Percentiles rank a stretch among this genome's conserved stretches.
phyloP scores from a whole-genome alignment of 2,113 vertebrate genomes.

The Callopanchax toddi region DNA sequence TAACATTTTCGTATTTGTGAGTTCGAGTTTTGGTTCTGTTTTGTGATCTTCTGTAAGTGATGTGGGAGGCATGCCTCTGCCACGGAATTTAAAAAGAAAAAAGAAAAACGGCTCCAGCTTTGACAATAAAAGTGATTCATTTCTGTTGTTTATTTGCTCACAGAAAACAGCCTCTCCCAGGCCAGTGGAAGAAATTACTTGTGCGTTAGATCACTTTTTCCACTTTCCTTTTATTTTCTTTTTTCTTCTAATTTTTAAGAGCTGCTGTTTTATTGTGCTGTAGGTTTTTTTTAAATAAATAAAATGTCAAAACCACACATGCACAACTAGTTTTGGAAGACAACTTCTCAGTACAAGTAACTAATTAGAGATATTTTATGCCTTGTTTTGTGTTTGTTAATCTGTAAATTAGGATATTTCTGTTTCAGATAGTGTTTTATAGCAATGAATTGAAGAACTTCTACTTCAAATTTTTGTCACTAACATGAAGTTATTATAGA shows the following conservation, averaged over 20 bases:
- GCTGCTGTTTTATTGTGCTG: neutral
- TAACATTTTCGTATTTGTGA: conserved; percentile 15
- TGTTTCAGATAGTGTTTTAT: no score
- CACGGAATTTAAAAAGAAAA: neutral
- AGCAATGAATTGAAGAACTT: no score
- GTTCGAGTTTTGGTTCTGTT: neutral
- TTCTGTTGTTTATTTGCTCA: conserved; percentile 37
- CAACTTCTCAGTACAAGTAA: neutral
- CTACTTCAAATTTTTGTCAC: no score
- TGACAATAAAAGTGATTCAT: conserved; percentile 16
- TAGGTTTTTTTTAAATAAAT: neutral
- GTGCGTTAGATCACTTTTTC: conserved; percentile 19
- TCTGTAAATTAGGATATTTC: no score
- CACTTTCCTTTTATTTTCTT: neutral
- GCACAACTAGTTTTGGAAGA: conserved; percentile 8
- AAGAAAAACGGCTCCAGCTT: conserved; percentile 7
- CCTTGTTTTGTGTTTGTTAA: neutral
- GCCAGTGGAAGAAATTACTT: conserved; percentile 9
- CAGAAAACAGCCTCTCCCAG: conserved; percentile 22
- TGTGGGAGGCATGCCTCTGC: neutral
- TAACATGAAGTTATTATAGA: no score
- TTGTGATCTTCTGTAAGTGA: conserved; percentile 14
- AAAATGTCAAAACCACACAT: neutral
- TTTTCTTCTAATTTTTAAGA: conserved; percentile 17
- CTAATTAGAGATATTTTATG: conserved; percentile 4